A percentile compares a stretch with the other conserved stretches of the same genome.
Conservation (phyloP, 1,140 invertebrate species). For the Berghia stephanieae region DNA sequence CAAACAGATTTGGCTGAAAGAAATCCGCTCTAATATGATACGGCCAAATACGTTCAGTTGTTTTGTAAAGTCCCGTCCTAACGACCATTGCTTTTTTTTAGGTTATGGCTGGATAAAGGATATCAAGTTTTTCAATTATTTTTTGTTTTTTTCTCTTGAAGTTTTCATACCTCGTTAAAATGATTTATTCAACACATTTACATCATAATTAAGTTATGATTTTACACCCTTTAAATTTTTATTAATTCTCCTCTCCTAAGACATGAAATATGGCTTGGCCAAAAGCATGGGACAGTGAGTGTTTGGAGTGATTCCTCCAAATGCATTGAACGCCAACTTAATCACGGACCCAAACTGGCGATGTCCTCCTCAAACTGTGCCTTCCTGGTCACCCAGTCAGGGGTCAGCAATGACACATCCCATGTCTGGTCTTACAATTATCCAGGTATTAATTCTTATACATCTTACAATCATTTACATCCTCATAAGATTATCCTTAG, state of each 20-base stretch:
- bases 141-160: not conserved
- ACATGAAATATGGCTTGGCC: constrained; percentile 47
- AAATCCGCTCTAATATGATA: too few relatives aligned
- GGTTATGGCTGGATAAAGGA: not conserved
- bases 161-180: not conserved
- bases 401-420: not conserved
- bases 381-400: constrained; percentile 39
- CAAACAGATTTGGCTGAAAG: too few relatives aligned
- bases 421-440: constrained; percentile 52
- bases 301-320: constrained; percentile 36
- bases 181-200: not conserved
- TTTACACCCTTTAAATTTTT: not conserved
- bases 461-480: too few relatives aligned
- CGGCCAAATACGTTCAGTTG: too few relatives aligned
- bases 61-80: too few relatives aligned
- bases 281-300: constrained; percentile 38
- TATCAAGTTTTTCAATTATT: not conserved
- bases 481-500: not conserved
- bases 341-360: constrained; percentile 31
- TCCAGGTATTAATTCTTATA: constrained; percentile 50
- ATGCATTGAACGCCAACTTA: constrained; percentile 19
- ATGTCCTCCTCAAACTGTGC: constrained; percentile 35
- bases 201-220: not conserved
- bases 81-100: too few relatives aligned
- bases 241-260: constrained; percentile 29